Conservation (phyloP, 2,888 invertebrate genomes). For the Clostera curtula region DNA sequence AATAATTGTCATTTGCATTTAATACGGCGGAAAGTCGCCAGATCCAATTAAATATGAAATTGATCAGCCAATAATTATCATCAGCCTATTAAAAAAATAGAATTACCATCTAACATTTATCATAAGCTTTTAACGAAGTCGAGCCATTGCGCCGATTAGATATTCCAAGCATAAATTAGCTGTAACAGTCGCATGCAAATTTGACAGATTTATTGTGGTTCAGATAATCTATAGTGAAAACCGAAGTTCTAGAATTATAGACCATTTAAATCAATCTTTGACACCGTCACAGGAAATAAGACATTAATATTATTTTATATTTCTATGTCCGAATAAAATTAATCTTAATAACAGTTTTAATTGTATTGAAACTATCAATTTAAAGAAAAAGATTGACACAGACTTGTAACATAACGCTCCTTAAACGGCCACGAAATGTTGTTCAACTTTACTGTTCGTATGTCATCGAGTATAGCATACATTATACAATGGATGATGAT, state of each 20-base stretch:
- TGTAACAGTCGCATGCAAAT: conserved; percentile 1
- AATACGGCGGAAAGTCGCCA: no score
- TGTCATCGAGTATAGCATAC: conserved; percentile 32
- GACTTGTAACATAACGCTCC: background rate
- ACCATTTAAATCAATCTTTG: conserved; percentile 1
- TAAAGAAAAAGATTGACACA: background rate
- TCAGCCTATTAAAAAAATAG: conserved; percentile 39
- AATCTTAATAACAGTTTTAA: background rate
- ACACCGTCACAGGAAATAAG: background rate
- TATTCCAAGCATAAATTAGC: conserved; percentile 1
- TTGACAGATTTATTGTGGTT: conserved; percentile 3
- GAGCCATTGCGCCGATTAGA: conserved; percentile 1
- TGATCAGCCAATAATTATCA: no score
- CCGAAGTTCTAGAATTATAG: conserved; percentile 1
- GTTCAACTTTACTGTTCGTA: conserved; percentile 15
- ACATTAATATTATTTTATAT: background rate
- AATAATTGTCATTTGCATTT: no score
- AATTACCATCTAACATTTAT: background rate
- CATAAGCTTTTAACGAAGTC: background rate
- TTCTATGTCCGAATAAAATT: background rate
- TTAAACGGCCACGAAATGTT: background rate
- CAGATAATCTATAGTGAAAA: background rate
- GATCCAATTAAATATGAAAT: no score
- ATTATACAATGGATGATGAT: conserved; percentile 58
- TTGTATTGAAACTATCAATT: no score